Conservation (phyloP, 2,888 invertebrate genomes). For the Loripinus fragilis region DNA sequence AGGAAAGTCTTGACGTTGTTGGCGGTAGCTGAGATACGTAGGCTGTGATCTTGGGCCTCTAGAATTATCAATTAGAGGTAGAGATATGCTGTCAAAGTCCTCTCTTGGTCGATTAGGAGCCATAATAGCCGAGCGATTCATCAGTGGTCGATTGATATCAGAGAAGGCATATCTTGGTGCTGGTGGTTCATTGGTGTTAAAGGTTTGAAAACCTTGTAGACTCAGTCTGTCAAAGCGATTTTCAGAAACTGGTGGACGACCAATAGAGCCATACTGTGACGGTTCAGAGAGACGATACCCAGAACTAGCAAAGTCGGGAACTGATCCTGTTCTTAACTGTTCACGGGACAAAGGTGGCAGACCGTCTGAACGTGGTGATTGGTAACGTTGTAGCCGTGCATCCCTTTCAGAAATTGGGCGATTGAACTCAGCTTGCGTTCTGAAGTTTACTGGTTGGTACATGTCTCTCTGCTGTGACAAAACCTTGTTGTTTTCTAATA, state of each 20-base stretch:
- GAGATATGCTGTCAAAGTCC: slow-evolving; percentile 35
- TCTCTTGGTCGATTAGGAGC: slow-evolving; percentile 26
- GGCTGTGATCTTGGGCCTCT: slow-evolving; percentile 43
- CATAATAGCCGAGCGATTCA: slow-evolving; percentile 4
- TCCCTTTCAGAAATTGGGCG: slow-evolving; percentile 14
- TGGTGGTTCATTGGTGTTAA: slow-evolving; percentile 47
- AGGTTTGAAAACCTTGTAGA: slow-evolving; percentile 28
- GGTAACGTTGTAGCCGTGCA: slow-evolving; percentile 21
- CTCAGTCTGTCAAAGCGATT: slow-evolving; percentile 28
- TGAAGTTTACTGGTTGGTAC: slow-evolving; percentile 5
- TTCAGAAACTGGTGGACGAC: slow-evolving; percentile 45
- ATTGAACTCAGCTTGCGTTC: slow-evolving; percentile 5
- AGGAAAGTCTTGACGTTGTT: slow-evolving; percentile 41
- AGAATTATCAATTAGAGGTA: slow-evolving; percentile 45
- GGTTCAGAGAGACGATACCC: slow-evolving; percentile 31
- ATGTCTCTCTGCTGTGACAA: not conserved
- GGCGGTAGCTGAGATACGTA: slow-evolving; percentile 23
- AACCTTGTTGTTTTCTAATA: not conserved
- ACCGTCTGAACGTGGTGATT: slow-evolving; percentile 34
- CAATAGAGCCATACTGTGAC: slow-evolving; percentile 4
- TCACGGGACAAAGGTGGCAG: slow-evolving; percentile 39
- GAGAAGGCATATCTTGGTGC: slow-evolving; percentile 36
- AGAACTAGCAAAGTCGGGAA: slow-evolving; percentile 52
- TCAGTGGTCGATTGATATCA: slow-evolving; percentile 32
- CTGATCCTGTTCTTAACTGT: slow-evolving; percentile 38